Conservation (phyloP, 2,113 vertebrate species). For the Sylvietta virens region DNA sequence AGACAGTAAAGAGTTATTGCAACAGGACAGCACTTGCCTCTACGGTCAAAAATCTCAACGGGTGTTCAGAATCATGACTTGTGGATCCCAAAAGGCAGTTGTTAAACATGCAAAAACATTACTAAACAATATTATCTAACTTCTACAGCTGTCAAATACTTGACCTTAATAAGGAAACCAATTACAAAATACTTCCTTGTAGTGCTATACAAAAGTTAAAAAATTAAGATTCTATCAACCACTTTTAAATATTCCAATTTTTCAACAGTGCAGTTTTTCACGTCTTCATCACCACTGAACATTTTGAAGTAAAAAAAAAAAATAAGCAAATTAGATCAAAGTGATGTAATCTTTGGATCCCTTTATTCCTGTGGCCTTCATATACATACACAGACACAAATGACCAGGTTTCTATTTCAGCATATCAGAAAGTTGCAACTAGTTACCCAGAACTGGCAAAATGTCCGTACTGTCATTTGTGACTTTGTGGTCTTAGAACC, state of each 20-base stretch:
- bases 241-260: slow-evolving; percentile 65
- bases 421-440: not conserved
- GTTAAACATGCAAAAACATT: slow-evolving; percentile 72
- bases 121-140: slow-evolving; percentile 63
- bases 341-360: slow-evolving; percentile 79
- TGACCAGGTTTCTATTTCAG: slow-evolving; percentile 49
- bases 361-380: slow-evolving; percentile 76
- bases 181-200: slow-evolving; percentile 71
- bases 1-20: slow-evolving; percentile 59
- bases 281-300: slow-evolving; percentile 62
- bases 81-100: slow-evolving; percentile 58
- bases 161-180: slow-evolving; percentile 68
- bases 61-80: slow-evolving; percentile 50
- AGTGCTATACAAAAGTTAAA: slow-evolving; percentile 80
- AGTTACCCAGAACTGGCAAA: slow-evolving; percentile 52
- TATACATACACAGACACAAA: slow-evolving; percentile 68
- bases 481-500: slow-evolving; percentile 1
- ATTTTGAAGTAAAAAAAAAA: slow-evolving; percentile 35
- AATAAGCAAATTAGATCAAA: slow-evolving; percentile 69
- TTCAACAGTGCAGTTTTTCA: slow-evolving; percentile 58
- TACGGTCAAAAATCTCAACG: slow-evolving; percentile 28
- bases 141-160: slow-evolving; percentile 56
- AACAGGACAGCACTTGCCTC: slow-evolving; percentile 52
- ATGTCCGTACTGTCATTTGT: slow-evolving; percentile 35
- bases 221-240: slow-evolving; percentile 71